These are phyloP conservation scores for Tachina lurida DNA, from an alignment of 2,888 invertebrate genomes.

Conservation along the genomic window DNA sequence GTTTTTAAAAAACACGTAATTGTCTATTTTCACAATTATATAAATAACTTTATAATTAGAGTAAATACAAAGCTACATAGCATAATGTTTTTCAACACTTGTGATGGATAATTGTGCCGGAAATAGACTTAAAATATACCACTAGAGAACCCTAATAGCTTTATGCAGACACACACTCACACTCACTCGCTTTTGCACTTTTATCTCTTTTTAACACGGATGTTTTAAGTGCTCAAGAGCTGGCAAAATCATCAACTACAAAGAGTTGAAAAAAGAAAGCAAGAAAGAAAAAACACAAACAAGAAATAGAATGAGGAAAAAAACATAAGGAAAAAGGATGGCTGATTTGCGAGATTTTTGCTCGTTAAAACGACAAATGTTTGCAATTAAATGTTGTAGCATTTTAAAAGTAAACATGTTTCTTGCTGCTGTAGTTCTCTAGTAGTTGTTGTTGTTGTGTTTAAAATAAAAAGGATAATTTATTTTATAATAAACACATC, in stretches of 20 bases:
- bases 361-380: slow-evolving; percentile 72
- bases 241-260: slow-evolving; percentile 47
- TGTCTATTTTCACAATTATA: slow-evolving; percentile 53
- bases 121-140: slow-evolving; percentile 71
- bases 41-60: slow-evolving; percentile 66
- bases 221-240: slow-evolving; percentile 69
- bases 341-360: slow-evolving; percentile 51
- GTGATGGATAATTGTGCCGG: slow-evolving; percentile 66
- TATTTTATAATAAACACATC: slow-evolving; percentile 66
- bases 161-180: slow-evolving; percentile 36
- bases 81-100: slow-evolving; percentile 59
- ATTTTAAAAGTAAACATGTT: slow-evolving; percentile 63
- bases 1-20: slow-evolving; percentile 26
- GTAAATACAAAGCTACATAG: slow-evolving; percentile 60
- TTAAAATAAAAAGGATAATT: slow-evolving; percentile 67
- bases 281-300: background rate
- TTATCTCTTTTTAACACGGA: slow-evolving; percentile 68
- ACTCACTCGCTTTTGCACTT: slow-evolving; percentile 34
- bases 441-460: slow-evolving; percentile 14
- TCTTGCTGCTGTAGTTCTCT: slow-evolving; percentile 27
- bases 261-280: background rate
- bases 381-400: slow-evolving; percentile 69
- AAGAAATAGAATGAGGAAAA: background rate
- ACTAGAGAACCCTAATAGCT: slow-evolving; percentile 71
- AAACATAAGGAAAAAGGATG: slow-evolving; percentile 22